Evolutionary conservation across 2,888 invertebrate species (phyloP).

Genomic region (Xiphydria camelus): DNA sequence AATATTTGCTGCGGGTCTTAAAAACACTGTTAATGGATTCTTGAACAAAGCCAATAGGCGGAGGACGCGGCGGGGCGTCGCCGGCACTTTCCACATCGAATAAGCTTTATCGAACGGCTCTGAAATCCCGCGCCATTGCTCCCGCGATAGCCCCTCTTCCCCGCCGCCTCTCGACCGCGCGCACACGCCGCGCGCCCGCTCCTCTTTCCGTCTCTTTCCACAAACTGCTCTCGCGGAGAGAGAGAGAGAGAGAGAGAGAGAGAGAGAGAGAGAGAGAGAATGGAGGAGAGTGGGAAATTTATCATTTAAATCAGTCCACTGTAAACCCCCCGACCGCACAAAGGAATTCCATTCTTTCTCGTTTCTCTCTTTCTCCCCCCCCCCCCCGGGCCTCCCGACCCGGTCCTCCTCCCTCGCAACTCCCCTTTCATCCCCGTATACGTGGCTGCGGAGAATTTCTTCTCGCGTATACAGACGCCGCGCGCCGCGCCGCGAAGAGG

Average conservation of each 20-base stretch:
- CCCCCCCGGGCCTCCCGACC: background rate
- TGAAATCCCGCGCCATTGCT: conserved; percentile 1
- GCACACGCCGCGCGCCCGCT: no score
- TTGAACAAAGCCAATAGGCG: conserved; percentile 20
- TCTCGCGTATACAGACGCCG: no score
- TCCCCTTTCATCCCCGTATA: background rate
- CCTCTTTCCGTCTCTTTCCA: no score
- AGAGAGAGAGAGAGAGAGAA: background rate
- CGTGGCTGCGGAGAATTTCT: no score
- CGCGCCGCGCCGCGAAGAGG: no score
- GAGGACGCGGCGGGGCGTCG: background rate
- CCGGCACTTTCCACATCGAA: background rate
- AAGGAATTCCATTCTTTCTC: background rate
- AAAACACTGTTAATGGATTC: conserved; percentile 41
- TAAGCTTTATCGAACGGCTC: conserved; percentile 2
- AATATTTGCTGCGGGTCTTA: conserved; percentile 36
- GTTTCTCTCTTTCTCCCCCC: background rate
- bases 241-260: background rate
- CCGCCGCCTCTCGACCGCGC: no score
- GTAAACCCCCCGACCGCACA: background rate
- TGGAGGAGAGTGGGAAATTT: background rate
- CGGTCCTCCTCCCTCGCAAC: background rate
- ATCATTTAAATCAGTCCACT: no score
- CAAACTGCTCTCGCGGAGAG: background rate
- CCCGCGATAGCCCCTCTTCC: background rate